Conservation (phyloP, 2,888 invertebrate genomes). For the Apantesis nais region DNA sequence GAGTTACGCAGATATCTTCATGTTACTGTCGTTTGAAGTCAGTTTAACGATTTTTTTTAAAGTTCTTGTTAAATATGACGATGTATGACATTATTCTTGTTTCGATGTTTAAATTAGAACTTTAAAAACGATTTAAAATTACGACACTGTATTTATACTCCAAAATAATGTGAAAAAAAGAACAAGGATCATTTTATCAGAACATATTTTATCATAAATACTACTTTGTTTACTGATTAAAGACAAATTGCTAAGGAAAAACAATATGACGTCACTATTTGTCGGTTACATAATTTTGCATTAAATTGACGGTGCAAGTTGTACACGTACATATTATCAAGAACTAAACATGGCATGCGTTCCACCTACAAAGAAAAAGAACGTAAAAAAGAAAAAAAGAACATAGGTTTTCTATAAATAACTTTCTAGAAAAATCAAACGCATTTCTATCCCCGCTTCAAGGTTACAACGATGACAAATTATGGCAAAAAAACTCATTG, state of each 20-base stretch:
- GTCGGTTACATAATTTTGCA: not conserved
- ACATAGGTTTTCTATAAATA: not conserved
- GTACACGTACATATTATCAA: not conserved
- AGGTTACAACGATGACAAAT: slow-evolving; percentile 14
- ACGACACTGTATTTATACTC: not conserved
- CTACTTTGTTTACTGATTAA: not conserved
- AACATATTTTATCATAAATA: not conserved
- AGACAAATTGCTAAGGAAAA: not conserved
- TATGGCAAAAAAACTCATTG: slow-evolving; percentile 8
- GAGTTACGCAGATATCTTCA: too few relatives aligned
- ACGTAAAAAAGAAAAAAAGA: not conserved
- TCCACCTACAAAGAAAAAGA: not conserved
- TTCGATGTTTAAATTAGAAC: not conserved
- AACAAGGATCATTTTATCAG: too few relatives aligned
- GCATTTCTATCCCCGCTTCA: not conserved
- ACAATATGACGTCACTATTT: not conserved
- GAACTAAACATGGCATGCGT: not conserved
- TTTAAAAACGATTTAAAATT: not conserved
- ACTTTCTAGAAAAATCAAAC: not conserved
- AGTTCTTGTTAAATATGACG: not conserved
- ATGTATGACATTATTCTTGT: not conserved
- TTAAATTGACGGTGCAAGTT: not conserved
- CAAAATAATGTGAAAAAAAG: not conserved
- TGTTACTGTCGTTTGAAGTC: too few relatives aligned
- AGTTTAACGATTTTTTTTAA: too few relatives aligned